These are phyloP conservation scores for Nephrotoma appendiculata DNA, from an alignment of 2,888 invertebrate species.

Conservation along the genomic window DNA sequence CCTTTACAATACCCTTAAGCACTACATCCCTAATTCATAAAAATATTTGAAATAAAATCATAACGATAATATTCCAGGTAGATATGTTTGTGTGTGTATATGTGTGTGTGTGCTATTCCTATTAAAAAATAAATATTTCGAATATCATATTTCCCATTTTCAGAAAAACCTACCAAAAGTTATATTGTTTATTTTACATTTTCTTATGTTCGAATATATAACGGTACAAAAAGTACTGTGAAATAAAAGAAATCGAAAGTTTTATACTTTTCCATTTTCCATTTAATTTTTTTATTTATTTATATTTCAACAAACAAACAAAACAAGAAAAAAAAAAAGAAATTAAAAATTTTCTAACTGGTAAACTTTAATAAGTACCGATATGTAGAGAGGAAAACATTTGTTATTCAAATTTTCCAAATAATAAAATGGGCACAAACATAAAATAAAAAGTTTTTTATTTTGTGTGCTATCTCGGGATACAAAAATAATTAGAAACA, in stretches of 20 bases:
- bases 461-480: not conserved
- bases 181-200: not conserved
- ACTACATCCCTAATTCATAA: not conserved
- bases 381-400: not conserved
- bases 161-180: not conserved
- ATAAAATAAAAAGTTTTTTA: not conserved
- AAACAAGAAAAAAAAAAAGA: not conserved
- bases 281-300: not conserved
- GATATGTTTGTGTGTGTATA: not conserved
- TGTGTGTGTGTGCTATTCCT: not conserved
- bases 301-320: not conserved
- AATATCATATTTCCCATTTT: not conserved
- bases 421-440: not conserved
- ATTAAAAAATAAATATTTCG: not conserved
- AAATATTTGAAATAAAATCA: not conserved
- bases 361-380: not conserved
- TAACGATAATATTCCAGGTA: not conserved
- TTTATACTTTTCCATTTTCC: not conserved
- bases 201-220: not conserved
- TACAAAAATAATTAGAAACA: not conserved
- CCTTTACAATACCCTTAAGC: not conserved
- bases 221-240: not conserved
- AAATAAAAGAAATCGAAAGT: not conserved
- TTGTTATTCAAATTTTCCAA: not conserved
- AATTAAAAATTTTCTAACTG: not conserved